Conservation (phyloP, 2,888 invertebrate genomes). For the Torymus texanus region DNA sequence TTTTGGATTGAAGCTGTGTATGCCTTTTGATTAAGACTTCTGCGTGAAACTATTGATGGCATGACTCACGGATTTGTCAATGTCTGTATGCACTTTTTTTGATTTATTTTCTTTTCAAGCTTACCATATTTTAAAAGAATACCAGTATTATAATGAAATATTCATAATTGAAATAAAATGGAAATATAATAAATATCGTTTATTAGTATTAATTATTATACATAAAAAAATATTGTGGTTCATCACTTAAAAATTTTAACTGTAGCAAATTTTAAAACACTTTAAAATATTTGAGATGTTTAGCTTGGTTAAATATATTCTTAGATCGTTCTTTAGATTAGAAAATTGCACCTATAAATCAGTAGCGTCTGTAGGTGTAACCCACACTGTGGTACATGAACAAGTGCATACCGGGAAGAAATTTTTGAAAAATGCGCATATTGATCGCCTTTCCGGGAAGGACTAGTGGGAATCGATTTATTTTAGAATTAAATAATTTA, state of each 20-base stretch:
- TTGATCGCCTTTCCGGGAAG: neutral
- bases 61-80: neutral
- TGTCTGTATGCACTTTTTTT: too few species aligned
- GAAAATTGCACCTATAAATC: slow-evolving; percentile 33
- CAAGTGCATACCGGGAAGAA: neutral
- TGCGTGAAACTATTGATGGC: neutral
- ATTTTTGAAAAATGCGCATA: neutral
- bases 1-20: too few species aligned
- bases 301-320: slow-evolving; percentile 16
- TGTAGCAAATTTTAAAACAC: too few species aligned
- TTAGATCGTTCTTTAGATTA: slow-evolving; percentile 21
- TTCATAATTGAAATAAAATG: too few species aligned
- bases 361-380: neutral
- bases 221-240: too few species aligned
- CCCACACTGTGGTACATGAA: neutral
- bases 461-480: neutral
- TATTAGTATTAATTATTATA: too few species aligned
- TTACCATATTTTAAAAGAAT: too few species aligned
- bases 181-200: too few species aligned
- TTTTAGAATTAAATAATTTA: neutral
- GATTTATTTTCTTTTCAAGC: too few species aligned
- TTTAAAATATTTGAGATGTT: neutral
- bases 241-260: too few species aligned
- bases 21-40: too few species aligned
- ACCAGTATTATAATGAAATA: too few species aligned